These are phyloP conservation scores for Heliothis virescens DNA, from an alignment of 1,140 invertebrate genomes.

Conservation along the genomic window DNA sequence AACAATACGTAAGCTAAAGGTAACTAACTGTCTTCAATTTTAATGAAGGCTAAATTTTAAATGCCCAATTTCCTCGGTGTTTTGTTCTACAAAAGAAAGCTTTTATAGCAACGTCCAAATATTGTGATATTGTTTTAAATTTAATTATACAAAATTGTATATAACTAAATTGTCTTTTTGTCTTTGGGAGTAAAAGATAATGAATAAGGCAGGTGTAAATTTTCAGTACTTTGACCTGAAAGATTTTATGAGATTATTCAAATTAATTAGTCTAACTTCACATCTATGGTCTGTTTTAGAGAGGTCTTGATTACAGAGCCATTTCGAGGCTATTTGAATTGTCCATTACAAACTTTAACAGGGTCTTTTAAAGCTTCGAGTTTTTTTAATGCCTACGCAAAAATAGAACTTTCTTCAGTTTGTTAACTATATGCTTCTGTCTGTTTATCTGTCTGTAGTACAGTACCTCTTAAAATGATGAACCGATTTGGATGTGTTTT, in stretches of 20 bases:
- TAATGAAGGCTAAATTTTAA: constrained; percentile 51
- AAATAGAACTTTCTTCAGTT: too few species aligned
- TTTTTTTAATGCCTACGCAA: too few species aligned
- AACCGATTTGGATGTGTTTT: background rate
- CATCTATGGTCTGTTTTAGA: too few species aligned
- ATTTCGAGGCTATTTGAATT: too few species aligned
- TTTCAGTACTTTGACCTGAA: constrained; percentile 1
- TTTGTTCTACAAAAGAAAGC: constrained; percentile 44
- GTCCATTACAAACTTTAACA: too few species aligned
- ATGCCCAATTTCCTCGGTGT: constrained; percentile 52
- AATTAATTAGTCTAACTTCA: background rate
- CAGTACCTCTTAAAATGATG: too few species aligned
- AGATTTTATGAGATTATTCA: background rate
- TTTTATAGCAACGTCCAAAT: constrained; percentile 42
- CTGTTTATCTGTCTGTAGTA: too few species aligned
- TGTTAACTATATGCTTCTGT: too few species aligned
- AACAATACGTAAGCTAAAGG: constrained; percentile 12
- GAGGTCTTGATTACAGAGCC: too few species aligned
- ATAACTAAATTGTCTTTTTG: constrained; percentile 13
- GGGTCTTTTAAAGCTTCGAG: too few species aligned
- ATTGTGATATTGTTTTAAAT: constrained; percentile 51
- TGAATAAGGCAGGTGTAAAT: constrained; percentile 19
- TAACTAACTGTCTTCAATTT: constrained; percentile 36
- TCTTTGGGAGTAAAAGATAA: constrained; percentile 15
- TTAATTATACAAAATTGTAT: constrained; percentile 35